phyloP scores from a whole-genome alignment of 1,140 invertebrate genomes.

The Camponotus pennsylvanicus region DNA sequence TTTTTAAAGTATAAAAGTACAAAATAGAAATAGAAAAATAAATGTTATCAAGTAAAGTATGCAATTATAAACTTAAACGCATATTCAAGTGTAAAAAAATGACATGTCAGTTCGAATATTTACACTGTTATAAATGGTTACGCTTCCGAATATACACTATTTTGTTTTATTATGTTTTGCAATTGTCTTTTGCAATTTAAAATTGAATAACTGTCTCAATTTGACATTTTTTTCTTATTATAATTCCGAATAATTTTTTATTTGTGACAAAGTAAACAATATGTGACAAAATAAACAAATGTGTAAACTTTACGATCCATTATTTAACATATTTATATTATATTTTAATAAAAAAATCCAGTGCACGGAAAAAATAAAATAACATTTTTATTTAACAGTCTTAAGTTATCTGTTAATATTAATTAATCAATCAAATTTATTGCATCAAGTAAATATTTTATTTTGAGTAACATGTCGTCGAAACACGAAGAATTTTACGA shows the following conservation, averaged over 20 bases:
- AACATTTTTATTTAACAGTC: no score
- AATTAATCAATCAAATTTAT: neutral
- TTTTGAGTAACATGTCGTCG: neutral
- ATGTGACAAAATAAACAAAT: no score
- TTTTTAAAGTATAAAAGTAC: no score
- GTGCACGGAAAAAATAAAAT: no score
- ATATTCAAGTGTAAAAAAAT: neutral
- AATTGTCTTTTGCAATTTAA: neutral
- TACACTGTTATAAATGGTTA: neutral
- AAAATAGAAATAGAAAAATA: neutral
- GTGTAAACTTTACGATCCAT: no score
- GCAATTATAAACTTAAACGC: neutral
- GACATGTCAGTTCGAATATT: neutral
- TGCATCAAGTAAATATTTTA: neutral
- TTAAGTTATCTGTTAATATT: neutral
- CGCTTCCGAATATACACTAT: neutral
- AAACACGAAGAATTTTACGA: conserved; percentile 9
- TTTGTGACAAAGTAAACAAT: no score
- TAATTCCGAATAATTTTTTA: no score
- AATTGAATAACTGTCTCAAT: neutral
- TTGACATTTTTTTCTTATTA: no score
- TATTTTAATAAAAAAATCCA: no score
- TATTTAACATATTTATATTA: no score
- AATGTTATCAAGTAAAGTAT: neutral
- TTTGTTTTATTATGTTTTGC: neutral